phyloP scores from a whole-genome alignment of 2,113 vertebrate genomes.

The Phrynosoma platyrhinos region DNA sequence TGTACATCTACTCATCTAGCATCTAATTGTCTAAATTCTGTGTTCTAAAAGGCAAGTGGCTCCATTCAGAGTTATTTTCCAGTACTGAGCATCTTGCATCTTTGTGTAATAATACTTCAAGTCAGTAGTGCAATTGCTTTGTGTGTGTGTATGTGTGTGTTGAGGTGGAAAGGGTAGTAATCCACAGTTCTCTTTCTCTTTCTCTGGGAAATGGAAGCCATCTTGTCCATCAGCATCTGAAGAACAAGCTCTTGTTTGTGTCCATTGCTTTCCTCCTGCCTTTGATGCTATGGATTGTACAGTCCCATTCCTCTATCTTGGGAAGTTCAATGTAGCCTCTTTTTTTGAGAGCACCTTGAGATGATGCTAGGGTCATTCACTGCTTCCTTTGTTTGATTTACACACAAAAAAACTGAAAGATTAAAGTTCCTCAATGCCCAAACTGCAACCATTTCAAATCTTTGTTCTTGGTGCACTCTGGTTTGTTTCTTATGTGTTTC shows the following conservation, averaged over 20 bases:
- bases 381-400: slow-evolving; percentile 17
- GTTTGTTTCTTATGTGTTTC: not conserved
- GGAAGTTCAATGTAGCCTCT: slow-evolving; percentile 9
- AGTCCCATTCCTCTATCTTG: not conserved
- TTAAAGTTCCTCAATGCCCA: slow-evolving; percentile 18
- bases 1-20: not conserved
- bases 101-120: not conserved
- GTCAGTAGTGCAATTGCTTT: not conserved
- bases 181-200: not conserved
- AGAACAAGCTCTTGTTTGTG: slow-evolving; percentile 14
- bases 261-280: not conserved
- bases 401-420: slow-evolving; percentile 1
- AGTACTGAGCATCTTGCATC: not conserved
- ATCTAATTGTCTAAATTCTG: not conserved
- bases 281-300: slow-evolving; percentile 12
- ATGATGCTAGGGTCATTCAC: slow-evolving; percentile 12
- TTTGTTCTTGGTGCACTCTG: slow-evolving; percentile 10
- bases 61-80: not conserved
- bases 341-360: not conserved
- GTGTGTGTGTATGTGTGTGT: not conserved
- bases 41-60: not conserved
- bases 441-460: slow-evolving; percentile 9
- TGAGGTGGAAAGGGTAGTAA: not conserved
- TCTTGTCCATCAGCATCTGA: not conserved
- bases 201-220: not conserved